Conservation (phyloP, 2,797 vertebrate genomes). For the Prunella strophiata region DNA sequence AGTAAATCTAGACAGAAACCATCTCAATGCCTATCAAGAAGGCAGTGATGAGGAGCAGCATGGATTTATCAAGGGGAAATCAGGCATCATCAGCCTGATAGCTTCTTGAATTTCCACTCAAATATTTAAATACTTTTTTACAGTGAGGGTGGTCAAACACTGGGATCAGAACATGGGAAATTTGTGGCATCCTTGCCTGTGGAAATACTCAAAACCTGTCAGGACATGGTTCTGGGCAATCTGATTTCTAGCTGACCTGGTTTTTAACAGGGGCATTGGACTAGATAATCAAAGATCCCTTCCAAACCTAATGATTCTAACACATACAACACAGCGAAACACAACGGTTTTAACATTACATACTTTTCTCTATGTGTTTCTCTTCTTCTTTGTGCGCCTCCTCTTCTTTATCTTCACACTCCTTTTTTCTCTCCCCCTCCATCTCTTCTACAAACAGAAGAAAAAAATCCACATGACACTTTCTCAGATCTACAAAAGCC, state of each 20-base stretch:
- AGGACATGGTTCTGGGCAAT: not conserved
- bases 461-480: not conserved
- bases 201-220: not conserved
- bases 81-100: not conserved
- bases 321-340: not conserved
- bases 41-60: not conserved
- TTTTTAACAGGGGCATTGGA: not conserved
- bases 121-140: not conserved
- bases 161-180: not conserved
- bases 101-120: not conserved
- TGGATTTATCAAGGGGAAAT: not conserved
- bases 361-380: conserved; percentile 62
- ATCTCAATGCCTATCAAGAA: not conserved
- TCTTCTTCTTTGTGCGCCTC: conserved; percentile 35
- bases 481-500: not conserved
- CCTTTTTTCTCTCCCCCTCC: not conserved
- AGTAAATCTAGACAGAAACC: not conserved
- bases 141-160: not conserved
- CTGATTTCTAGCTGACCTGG: not conserved
- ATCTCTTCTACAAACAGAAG: conserved; percentile 33
- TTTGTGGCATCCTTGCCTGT: not conserved
- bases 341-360: not conserved
- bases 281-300: not conserved
- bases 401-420: conserved; percentile 17
- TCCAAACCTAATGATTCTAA: not conserved